A percentile compares a stretch with the other conserved stretches of the same genome.
Conservation (phyloP, 2,888 invertebrate genomes). For the Mechanitis mazaeus region DNA sequence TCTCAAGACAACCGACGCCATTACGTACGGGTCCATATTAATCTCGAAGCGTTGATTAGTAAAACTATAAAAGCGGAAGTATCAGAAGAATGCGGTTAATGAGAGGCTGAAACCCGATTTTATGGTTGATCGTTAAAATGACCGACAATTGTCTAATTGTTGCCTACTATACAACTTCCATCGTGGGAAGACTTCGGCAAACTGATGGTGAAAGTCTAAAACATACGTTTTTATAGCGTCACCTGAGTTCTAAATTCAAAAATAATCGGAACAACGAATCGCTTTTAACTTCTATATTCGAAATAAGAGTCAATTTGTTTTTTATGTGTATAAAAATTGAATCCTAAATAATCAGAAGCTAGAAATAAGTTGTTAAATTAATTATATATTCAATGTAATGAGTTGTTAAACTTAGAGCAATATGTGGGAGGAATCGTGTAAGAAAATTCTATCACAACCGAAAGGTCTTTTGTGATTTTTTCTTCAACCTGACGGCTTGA, state of each 20-base stretch:
- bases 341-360: background rate
- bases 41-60: conserved; percentile 74
- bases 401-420: background rate
- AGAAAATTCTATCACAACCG: background rate
- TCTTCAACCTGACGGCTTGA: too few species aligned
- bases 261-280: conserved; percentile 62
- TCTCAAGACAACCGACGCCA: conserved; percentile 66
- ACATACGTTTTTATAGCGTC: conserved; percentile 60
- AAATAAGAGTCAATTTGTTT: conserved; percentile 36
- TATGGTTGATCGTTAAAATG: conserved; percentile 72
- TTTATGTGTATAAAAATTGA: conserved; percentile 26
- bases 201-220: conserved; percentile 69
- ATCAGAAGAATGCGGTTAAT: conserved; percentile 76
- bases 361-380: background rate
- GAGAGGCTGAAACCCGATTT: conserved; percentile 72
- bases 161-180: conserved; percentile 62
- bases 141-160: conserved; percentile 76
- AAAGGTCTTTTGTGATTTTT: background rate
- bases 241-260: conserved; percentile 60
- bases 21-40: conserved; percentile 69
- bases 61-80: conserved; percentile 77
- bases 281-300: conserved; percentile 59
- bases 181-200: conserved; percentile 66
- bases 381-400: conserved; percentile 1
- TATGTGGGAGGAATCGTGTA: background rate